Conservation (phyloP, 2,113 vertebrate genomes). For the Muntiacus reevesi region DNA sequence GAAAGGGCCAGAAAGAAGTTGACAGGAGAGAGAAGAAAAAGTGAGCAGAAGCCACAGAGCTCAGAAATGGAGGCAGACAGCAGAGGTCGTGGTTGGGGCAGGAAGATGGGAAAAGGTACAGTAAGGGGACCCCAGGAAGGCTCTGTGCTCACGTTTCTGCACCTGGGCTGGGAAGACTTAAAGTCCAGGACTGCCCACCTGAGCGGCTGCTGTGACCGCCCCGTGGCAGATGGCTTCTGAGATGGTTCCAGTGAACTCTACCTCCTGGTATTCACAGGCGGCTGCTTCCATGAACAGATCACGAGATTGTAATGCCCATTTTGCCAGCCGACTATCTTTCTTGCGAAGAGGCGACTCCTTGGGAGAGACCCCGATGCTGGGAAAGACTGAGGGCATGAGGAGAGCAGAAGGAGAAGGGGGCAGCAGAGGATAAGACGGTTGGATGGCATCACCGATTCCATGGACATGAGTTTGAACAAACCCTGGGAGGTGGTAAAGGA, state of each 20-base stretch:
- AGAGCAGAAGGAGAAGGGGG: background rate
- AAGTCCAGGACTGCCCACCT: background rate
- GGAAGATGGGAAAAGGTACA: background rate
- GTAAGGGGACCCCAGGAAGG: accelerated
- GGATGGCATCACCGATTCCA: background rate
- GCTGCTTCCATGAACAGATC: background rate
- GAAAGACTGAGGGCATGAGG: background rate
- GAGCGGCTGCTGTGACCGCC: background rate
- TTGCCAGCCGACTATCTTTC: background rate
- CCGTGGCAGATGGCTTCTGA: background rate
- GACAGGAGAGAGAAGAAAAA: background rate
- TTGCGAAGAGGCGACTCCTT: background rate
- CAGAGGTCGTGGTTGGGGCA: background rate
- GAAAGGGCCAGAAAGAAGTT: background rate
- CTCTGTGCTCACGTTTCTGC: accelerated
- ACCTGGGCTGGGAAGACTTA: background rate
- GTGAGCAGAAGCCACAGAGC: accelerated
- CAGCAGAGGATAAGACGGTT: background rate
- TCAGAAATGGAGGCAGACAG: accelerated
- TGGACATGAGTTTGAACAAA: background rate
- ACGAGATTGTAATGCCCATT: accelerated
- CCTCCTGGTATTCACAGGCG: accelerated
- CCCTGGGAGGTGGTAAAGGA: background rate
- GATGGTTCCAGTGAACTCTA: background rate
- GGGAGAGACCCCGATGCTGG: background rate